A percentile compares a stretch with the other conserved stretches of the same genome.
Evolutionary conservation across 2,888 invertebrate species (phyloP).

Genomic region (Parasteatoda lunata): DNA sequence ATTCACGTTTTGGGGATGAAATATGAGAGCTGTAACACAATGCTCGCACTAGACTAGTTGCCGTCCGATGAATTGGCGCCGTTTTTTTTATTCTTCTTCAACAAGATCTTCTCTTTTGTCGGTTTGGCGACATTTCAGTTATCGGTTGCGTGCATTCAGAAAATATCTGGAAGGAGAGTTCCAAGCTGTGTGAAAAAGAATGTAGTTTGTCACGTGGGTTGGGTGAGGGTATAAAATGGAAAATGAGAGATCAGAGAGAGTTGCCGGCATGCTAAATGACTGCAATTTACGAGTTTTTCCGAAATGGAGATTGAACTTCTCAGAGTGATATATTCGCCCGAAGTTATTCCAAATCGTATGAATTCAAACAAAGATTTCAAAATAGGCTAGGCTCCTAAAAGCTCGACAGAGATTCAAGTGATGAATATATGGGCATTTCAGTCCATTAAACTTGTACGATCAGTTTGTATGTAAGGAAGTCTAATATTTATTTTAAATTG

Average conservation of each 20-base stretch:
- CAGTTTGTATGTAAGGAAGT: background rate
- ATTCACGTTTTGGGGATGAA: constrained; percentile 51
- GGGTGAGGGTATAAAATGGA: constrained; percentile 13
- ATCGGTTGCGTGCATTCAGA: constrained; percentile 31
- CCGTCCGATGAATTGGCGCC: constrained; percentile 57
- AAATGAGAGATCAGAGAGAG: constrained; percentile 40
- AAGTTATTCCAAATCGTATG: background rate
- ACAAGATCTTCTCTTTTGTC: constrained; percentile 21
- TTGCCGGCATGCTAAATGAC: constrained; percentile 38
- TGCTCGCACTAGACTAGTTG: constrained; percentile 51
- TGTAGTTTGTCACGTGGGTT: constrained; percentile 36
- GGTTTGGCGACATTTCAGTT: constrained; percentile 46
- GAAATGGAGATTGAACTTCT: constrained; percentile 36
- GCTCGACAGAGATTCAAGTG: background rate
- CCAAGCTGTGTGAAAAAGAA: constrained; percentile 47
- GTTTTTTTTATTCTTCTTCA: constrained; percentile 16
- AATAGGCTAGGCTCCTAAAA: background rate
- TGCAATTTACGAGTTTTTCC: constrained; percentile 28
- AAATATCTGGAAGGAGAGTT: constrained; percentile 51
- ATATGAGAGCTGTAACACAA: constrained; percentile 56
- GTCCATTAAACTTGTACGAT: background rate
- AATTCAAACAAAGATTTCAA: background rate
- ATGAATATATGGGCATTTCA: background rate
- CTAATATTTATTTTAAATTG: too few relatives aligned
- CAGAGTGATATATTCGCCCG: constrained; percentile 20